phyloP scores from a whole-genome alignment of 2,113 vertebrate genomes.

The Python bivittatus region DNA sequence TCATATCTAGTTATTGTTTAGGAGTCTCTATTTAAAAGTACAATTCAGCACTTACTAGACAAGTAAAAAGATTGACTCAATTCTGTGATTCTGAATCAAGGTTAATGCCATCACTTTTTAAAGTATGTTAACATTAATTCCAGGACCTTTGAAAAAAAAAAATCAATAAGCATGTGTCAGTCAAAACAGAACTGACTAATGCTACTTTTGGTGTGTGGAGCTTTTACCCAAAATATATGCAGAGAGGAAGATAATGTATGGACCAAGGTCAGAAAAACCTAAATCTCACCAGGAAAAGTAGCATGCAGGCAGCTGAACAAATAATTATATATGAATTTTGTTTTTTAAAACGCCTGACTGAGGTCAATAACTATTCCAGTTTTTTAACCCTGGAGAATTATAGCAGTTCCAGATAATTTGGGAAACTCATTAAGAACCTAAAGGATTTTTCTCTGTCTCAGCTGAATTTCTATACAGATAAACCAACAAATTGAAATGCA shows the following conservation, averaged over 20 bases:
- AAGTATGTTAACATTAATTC: slow-evolving; percentile 49
- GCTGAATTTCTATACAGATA: slow-evolving; percentile 58
- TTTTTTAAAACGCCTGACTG: slow-evolving; percentile 13
- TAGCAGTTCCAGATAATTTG: slow-evolving; percentile 54
- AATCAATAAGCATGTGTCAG: slow-evolving; percentile 59
- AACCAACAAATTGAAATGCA: slow-evolving; percentile 38
- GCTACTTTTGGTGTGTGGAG: slow-evolving; percentile 52
- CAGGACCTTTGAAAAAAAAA: slow-evolving; percentile 43
- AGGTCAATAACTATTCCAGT: slow-evolving; percentile 69
- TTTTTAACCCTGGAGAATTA: slow-evolving; percentile 68
- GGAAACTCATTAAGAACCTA: slow-evolving; percentile 70
- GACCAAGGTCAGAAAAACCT: slow-evolving; percentile 66
- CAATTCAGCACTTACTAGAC: neutral
- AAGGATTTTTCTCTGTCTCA: slow-evolving; percentile 55
- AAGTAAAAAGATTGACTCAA: neutral
- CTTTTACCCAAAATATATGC: slow-evolving; percentile 69
- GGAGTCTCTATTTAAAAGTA: neutral
- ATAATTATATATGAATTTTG: slow-evolving; percentile 66
- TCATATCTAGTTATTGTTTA: neutral
- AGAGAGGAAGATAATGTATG: slow-evolving; percentile 64
- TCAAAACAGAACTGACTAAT: slow-evolving; percentile 64
- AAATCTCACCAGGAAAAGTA: slow-evolving; percentile 61
- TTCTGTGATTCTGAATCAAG: neutral
- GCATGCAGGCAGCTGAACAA: slow-evolving; percentile 57
- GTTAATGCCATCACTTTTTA: slow-evolving; percentile 24